Base-by-base conservation (phyloP, 2,888 invertebrate genomes). In the Drosophila seclusa region DNA sequence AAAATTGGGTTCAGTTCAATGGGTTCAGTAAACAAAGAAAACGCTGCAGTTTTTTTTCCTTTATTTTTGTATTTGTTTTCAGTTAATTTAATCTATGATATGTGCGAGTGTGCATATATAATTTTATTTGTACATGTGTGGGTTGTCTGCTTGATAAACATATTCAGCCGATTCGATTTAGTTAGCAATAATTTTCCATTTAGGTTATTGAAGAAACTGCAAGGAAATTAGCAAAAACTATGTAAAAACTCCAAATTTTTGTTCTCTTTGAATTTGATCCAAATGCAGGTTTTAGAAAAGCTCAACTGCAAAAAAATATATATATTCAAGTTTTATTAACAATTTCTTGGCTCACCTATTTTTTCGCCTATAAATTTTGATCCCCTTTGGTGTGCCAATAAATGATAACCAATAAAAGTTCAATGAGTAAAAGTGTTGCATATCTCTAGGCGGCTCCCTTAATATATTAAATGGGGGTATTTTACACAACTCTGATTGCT, bases 1-100 rank as follows among this genome's bases (percentile, higher is more conserved):
- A 27, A 21, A 34, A 53, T 11, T 40, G 11, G n/a, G 27, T n/a
- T 18, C 32, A 16, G 38, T 18, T 32, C 34, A 55, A 31, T 45
- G 54, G 31, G 68, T 32, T 62, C 68, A 54, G 38, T 38, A 48
- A 68, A 54, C 48, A 67, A 27, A 32, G 48, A 36, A 67, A 67
- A 48, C 16, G n/a, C 24, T 13, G 11, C 13, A 13, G 29, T n/a
- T 27, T 38, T 29, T 27, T 32, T 32, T 65, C 21, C n/a, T 32
- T 65, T 65, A 2, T 5, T 29, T 31, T 31, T 5, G 10, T n/a
- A 31, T 32, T 32, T 31, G 27, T 27, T 29, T 62, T 29, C 5
- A 31, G 29, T 45, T n/a, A 29, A 29, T 29, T 38, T 49, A 27
- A 18, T 45, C 45, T 8, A 45, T 24, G 45, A 13, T 45, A 45